Evolutionary conservation across 2,797 vertebrate genomes (phyloP).

Genomic region (Tarsius wallacei): DNA sequence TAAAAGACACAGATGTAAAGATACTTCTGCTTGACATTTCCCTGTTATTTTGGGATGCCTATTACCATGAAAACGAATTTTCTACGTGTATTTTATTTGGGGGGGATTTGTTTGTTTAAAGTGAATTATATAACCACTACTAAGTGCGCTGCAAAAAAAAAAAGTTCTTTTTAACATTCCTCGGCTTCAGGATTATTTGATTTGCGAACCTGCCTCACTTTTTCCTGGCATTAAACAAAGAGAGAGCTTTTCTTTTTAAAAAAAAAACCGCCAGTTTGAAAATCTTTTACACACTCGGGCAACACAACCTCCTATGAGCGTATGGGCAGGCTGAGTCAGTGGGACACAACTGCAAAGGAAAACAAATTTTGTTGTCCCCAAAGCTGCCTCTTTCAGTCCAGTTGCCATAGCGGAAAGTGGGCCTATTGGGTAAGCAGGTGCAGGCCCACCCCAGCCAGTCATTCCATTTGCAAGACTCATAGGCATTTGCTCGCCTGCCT

Average conservation of each 20-base stretch:
- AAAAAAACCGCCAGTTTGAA: not conserved
- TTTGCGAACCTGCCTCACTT: constrained; percentile 21
- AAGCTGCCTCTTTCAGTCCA: not conserved
- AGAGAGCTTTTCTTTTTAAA: not conserved
- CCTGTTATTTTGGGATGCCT: not conserved
- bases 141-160: not conserved
- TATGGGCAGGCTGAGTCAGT: constrained; percentile 15
- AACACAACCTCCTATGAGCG: rapidly evolving
- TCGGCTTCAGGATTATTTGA: constrained; percentile 30
- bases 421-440: constrained; percentile 72
- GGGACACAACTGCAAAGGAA: not conserved
- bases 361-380: constrained; percentile 55
- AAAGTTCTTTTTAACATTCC: constrained; percentile 37
- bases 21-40: not conserved
- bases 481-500: not conserved
- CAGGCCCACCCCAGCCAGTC: constrained; percentile 53
- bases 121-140: constrained; percentile 66
- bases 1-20: not conserved
- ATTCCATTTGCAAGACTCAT: constrained; percentile 78
- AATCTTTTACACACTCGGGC: not conserved
- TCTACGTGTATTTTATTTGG: not conserved
- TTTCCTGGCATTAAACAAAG: constrained; percentile 47
- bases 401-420: constrained; percentile 45
- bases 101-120: not conserved
- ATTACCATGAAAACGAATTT: not conserved